Percentiles rank a stretch among this genome's conserved stretches.
Conservation (phyloP, 2,113 vertebrate species). For the Xiphorhynchus elegans region DNA sequence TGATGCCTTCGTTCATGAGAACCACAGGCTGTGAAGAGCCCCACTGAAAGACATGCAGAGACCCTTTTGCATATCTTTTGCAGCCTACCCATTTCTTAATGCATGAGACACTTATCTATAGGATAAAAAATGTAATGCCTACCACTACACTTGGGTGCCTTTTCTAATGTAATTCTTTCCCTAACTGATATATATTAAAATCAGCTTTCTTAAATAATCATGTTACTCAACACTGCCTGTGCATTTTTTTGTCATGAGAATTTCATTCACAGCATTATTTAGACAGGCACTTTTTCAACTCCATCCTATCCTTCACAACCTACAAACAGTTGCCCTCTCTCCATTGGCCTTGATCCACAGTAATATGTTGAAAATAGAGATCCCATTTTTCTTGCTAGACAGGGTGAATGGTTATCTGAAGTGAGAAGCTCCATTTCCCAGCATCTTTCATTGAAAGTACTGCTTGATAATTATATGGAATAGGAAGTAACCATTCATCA, state of each 20-base stretch:
- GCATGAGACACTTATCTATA: not conserved
- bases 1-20: not conserved
- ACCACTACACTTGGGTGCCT: not conserved
- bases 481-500: conserved; percentile 80
- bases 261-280: conserved; percentile 43
- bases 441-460: conserved; percentile 76
- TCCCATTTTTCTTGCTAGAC: conserved; percentile 77
- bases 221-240: not conserved
- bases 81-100: not conserved
- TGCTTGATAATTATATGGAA: conserved; percentile 74
- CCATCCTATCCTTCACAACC: conserved; percentile 42
- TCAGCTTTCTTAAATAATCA: not conserved
- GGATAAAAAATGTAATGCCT: not conserved
- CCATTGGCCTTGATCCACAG: conserved; percentile 54
- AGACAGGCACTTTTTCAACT: conserved; percentile 52
- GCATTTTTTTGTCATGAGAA: not conserved
- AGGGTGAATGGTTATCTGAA: conserved; percentile 74
- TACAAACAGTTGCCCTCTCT: conserved; percentile 24
- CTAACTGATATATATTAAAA: not conserved
- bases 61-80: not conserved
- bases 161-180: not conserved
- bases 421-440: conserved; percentile 78
- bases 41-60: not conserved
- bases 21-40: too few relatives aligned
- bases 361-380: conserved; percentile 68